Base-by-base conservation (phyloP, 2,797 vertebrate species). In the Coccyzus lansbergi region DNA sequence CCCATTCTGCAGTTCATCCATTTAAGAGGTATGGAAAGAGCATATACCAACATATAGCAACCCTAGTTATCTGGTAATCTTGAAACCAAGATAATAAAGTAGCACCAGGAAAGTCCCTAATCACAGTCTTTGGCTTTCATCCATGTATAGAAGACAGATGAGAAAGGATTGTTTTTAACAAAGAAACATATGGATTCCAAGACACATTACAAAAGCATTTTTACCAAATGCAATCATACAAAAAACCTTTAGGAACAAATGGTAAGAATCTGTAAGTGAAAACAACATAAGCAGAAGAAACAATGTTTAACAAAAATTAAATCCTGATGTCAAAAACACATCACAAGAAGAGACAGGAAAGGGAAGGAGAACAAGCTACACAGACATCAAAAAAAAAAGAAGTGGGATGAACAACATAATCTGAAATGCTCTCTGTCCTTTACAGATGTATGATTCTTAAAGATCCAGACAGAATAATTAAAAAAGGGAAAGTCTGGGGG, bases 391-490 rank as follows among this genome's bases (percentile, higher is more conserved):
- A 95, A 65, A 95, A 65, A 89, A n/a, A 76, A 10, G 7, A 81
- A 34, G 48, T 58, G 10, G 42, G 38, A 86, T 79, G 42, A 90
- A 76, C 22, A 86, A 15, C 31, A 52, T 59, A 56, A 90, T 92
- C 51, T 76, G 31, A 91, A 93, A 94, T 93, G 88, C 72, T 64
- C 55, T 91, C 80, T 91, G 67, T 90, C 92, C 83, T 91, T 83
- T 88, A 86, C 52, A 94, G 74, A 71, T 58, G 71, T 81, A 62
- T 55, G 65, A 65, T 51, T 49, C 22, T 70, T 88, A 59, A 86
- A 82, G 51, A 76, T 44, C 6, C 24, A 76, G 20, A 69, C 1
- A 83, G 33, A 80, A 48, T 21, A 48, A 48, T 48, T 48, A 11
- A 48, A 48, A 48, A 48, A 48, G 21, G 48, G 46, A 48, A 48